Base-by-base conservation (phyloP, 1,140 invertebrate species). In the Pseudobourletiella spinata region DNA sequence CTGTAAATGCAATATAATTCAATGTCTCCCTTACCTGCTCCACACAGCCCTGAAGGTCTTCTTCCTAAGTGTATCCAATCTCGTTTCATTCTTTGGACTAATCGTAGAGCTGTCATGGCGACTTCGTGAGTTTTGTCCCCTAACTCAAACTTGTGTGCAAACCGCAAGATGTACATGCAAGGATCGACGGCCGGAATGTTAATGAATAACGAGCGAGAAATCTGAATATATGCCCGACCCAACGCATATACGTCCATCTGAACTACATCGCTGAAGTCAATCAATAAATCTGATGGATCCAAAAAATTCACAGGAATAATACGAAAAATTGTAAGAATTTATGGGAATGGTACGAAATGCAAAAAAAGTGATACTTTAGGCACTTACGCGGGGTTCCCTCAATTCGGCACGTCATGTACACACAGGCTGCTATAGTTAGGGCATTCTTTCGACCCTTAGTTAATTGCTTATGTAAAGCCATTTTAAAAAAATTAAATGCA, bases 31-130 rank as follows among this genome's bases (percentile, higher is more conserved):
- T 48, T 75, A 92, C 89, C 91, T 75, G 95, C 95, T 16, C 95
- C 95, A 79, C 95, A 98, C 28, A 98, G 79, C 28, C 95, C 96
- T 1, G 95, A 96, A 15, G 96, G 95, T 72, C 95, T 79, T 58
- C 96, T 80, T 22, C 96, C 96, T 2, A 89, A 93, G 73, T 96
- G 91, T 75, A 99, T 90, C 77, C 91, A 98, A 77, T 99, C 96
- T 71, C 89, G 83, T 76, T 98, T 98, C 96, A 99, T 99, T 72
- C 96, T 79, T 74, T 94, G 88, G 6, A 99, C 91, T 42, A 99
- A 79, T 61, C 95, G 79, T 32, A 93, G 78, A 0, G 95, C 95
- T 1, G 95, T 97, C 79, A 87, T 91, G n/a, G 88, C 88, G 2
- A 99, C 95, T 72, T 94, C 86, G 72, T 96, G 88, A 3, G 88